Evolutionary conservation across 2,113 vertebrate genomes (phyloP).

Genomic region (Herpetotheres cachinnans): DNA sequence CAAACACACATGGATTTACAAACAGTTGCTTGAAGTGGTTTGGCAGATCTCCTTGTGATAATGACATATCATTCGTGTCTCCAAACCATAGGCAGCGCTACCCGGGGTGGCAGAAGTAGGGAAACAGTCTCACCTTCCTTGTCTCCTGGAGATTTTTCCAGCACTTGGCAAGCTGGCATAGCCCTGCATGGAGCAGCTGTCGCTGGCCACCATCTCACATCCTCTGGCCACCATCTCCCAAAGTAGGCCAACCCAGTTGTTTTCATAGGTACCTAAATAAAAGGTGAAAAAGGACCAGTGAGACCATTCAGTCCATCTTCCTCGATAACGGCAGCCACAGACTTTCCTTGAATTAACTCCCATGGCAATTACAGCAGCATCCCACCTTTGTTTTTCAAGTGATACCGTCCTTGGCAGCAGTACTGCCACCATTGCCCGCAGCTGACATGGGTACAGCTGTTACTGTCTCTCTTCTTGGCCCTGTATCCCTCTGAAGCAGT

Average conservation of each 20-base stretch:
- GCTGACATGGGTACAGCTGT: not conserved
- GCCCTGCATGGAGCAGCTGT: rapidly evolving
- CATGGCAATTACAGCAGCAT: not conserved
- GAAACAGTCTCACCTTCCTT: not conserved
- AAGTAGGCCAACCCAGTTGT: not conserved
- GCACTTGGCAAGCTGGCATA: not conserved
- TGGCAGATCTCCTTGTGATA: not conserved
- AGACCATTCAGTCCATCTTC: not conserved
- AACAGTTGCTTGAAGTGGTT: not conserved
- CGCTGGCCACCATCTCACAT: not conserved
- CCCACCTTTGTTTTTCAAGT: not conserved
- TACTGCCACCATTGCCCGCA: not conserved
- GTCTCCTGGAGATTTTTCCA: not conserved
- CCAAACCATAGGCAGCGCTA: not conserved
- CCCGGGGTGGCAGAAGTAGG: not conserved
- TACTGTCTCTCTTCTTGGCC: not conserved
- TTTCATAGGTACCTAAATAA: not conserved
- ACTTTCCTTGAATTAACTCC: not conserved
- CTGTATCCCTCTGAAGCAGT: not conserved
- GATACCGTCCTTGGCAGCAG: not conserved
- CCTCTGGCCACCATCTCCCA: not conserved
- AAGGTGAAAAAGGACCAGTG: not conserved
- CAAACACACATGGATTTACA: not conserved
- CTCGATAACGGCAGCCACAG: not conserved
- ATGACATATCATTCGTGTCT: not conserved